Base-by-base conservation (phyloP, 2,888 invertebrate genomes). In the Pyrocoelia pectoralis region DNA sequence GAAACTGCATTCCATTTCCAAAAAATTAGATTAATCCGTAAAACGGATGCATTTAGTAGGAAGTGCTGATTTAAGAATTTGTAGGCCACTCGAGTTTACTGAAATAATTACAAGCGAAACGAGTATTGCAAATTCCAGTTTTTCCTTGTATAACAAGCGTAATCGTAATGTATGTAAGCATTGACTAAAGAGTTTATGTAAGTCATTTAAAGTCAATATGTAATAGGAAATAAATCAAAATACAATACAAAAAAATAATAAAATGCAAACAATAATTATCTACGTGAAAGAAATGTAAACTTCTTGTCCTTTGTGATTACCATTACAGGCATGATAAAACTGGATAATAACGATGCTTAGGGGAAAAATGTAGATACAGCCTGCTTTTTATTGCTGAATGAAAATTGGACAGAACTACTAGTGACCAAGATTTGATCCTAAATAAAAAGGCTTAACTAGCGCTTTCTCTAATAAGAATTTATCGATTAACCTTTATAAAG, bases 211-310 rank as follows among this genome's bases (percentile, higher is more conserved):
- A n/a, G n/a, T n/a, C n/a, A n/a, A n/a, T 8, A 33, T 8, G 8
- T 8, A n/a, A 8, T 33, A 24, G 43, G 43, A 43, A 46, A 46
- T 46, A 46, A 15, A 17, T 46, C 46, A 46, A 46, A 46, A 46
- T 18, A 10, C 8, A 3, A 24, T 3, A 24, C 41, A 13, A 43
- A 15, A 15, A 33, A 2, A 3, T 33, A 33, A 33, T 33, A n/a
- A 33, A 33, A 33, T 33, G 33, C 18, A 46, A 43, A 46, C 17
- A 14, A 46, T 46, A 46, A 46, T 17, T 46, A 17, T 46, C 6
- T 46, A 46, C 46, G 46, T 10, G 17, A 4, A 46, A 18, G 46
- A 46, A 46, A 14, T 41, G 12, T 41, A 41, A 14, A 14, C 14
- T 3, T 41, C 8, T 5, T 24, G 8, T 24, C 3, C 4, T 24